Base-by-base conservation (phyloP, 2,113 vertebrate species). In the Cacatua alba region DNA sequence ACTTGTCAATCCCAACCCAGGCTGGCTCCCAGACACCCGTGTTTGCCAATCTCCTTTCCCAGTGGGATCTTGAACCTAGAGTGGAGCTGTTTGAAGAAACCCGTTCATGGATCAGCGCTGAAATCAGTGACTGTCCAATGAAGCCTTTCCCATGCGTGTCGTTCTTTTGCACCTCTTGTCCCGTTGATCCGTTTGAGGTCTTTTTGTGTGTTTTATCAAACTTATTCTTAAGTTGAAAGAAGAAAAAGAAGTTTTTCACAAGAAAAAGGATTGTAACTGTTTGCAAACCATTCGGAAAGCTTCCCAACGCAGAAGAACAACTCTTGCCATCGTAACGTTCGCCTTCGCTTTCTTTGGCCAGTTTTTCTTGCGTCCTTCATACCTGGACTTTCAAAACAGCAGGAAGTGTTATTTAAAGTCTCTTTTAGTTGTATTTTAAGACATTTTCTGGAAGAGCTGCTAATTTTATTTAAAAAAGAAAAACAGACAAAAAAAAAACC, bases 151-250 rank as follows among this genome's bases (percentile, higher is more conserved):
- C 72, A 6, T 96, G 20, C 88, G 89, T 75, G 91, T 65, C 82
- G 52, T 92, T 95, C 89, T 96, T 94, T 96, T 86, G 86, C 92
- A 96, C 96, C 97, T 97, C 96, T 98, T 90, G 97, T 98, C 92
- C 97, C 95, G 96, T 99, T 98, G 98, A 99, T 98, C 98, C 98
- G 97, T 97, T 98, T 94, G 97, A 98, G 98, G 98, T 99, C 98
- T 99, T 98, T 97, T 98, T 97, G 97, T 95, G 96, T 97, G 97
- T 98, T 97, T 97, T 98, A 98, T 98, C 97, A 97, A 98, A 99
- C 98, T 99, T 99, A 98, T 99, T 99, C 98, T 99, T 98, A 99
- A 99, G 98, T 99, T 98, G 98, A 98, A 98, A 97, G 91, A 92
- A 35, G n/a, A 51, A 74, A 53, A 57, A 70, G 46, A 88, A 33